Base-by-base conservation (phyloP, 2,797 vertebrate genomes). In the Steatocranus sp. region DNA sequence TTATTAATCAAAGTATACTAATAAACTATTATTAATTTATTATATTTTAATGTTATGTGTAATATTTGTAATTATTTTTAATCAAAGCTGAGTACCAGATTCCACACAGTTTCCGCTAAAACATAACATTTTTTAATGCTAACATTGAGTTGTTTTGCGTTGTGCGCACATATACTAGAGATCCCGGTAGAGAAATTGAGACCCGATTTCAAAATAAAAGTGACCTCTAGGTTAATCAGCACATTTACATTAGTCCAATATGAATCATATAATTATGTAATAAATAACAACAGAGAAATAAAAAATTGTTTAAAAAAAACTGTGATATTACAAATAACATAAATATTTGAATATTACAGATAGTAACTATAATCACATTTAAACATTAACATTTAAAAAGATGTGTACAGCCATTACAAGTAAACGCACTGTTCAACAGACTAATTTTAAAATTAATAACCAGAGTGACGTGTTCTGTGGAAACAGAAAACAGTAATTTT, bases 301-400 rank as follows among this genome's bases (percentile, higher is more conserved):
- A 41, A 66, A 41, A 4, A 3, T n/a, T 15, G 34, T 17, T 17
- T 17, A 0, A 41, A 17, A 18, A 48, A 1, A 68, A 41, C 8
- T 41, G 36, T 66, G 14, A 66, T 23, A 41, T 68, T 41, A 25
- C 61, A 68, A 41, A 41, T 25, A 68, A 41, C 36, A 68, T 5
- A 68, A 68, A 68, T 41, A 68, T 68, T 68, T 15, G 1, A 68
- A 10, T 25, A 25, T 68, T 41, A 68, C 20, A 41, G 11, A 61
- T 61, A 36, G 4, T n/a, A 68, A 66, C 36, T 25, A 41, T 23
- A 66, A 23, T 41, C 20, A 25, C 12, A 41, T 66, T 41, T 56
- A 0, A 18, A 30, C 30, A 32, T 11, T 32, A 56, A 56, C 8
- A 32, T 56, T 56, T 41, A 23, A 68, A 41, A 6, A 10, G 20